phyloP scores from a whole-genome alignment of 2,113 vertebrate species.

The Galemys pyrenaicus region DNA sequence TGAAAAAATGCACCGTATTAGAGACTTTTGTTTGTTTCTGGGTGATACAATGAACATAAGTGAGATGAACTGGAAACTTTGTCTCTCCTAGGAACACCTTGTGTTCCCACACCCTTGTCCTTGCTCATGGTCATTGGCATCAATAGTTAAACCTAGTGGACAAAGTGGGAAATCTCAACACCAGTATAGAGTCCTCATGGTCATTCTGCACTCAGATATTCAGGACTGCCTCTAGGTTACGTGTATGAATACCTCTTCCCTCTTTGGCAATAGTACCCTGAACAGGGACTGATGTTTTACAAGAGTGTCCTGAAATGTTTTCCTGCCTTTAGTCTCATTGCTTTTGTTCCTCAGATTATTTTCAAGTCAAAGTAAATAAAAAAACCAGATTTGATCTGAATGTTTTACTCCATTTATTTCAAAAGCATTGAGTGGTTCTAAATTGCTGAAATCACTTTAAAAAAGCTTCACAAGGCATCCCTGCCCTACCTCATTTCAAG shows the following conservation, averaged over 20 bases:
- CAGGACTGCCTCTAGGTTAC: not conserved
- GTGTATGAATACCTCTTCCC: not conserved
- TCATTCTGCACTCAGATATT: not conserved
- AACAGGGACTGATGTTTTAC: not conserved
- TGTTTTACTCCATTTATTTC: not conserved
- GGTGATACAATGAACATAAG: not conserved
- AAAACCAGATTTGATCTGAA: not conserved
- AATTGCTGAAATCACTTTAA: not conserved
- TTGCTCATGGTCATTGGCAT: not conserved
- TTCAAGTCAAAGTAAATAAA: conserved; percentile 1
- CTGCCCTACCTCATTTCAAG: not conserved
- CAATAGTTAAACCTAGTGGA: not conserved
- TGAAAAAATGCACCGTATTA: not conserved
- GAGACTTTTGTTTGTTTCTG: not conserved
- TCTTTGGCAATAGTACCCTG: not conserved
- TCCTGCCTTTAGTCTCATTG: not conserved
- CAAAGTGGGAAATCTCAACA: not conserved
- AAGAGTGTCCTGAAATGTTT: not conserved
- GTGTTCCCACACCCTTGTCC: rapidly evolving
- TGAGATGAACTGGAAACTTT: not conserved
- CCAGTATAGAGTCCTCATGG: not conserved
- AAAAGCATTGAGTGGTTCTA: not conserved
- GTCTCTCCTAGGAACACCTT: not conserved
- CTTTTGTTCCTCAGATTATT: not conserved
- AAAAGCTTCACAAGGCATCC: not conserved